Base-by-base conservation (phyloP, 2,888 invertebrate species). In the Cosmopolites sordidus region DNA sequence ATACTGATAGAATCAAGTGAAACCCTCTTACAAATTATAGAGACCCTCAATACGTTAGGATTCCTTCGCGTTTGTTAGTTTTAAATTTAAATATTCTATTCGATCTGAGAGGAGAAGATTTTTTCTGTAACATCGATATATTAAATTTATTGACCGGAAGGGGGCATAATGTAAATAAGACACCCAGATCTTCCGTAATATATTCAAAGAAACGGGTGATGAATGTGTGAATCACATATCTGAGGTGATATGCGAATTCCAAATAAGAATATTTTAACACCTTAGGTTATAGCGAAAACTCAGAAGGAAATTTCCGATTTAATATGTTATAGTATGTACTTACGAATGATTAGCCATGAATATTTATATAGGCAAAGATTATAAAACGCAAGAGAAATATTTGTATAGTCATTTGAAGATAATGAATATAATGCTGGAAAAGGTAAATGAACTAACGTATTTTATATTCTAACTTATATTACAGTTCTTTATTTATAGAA, bases 1-100 rank as follows among this genome's bases (percentile, higher is more conserved):
- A 72, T 72, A 72, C 71, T 66, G 71, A 72, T 71, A 69, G 66
- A 69, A 72, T 72, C 72, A 69, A 69, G 70, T 64, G 63, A 62
- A 63, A 62, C 58, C 62, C 60, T 51, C 60, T 61, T 62, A 65
- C 65, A 67, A 67, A 66, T 68, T 68, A 65, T 66, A 63, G 58
- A 59, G 51, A 53, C 57, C 61, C 60, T 58, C 61, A 54, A 60
- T 49, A 60, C 58, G 62, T 8, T 62, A 64, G 61, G 64, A 64
- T 63, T 64, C 60, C 58, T 63, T 51, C 59, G 33, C 45, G 55
- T 54, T 61, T 65, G 64, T 65, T 65, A 61, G 63, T 65, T 62
- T 62, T 51, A 58, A 54, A 53, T 60, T 62, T 58, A 62, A 60
- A 63, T 63, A 64, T 63, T 61, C 61, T n/a, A 62, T 64, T 62